Conservation (phyloP, 2,888 invertebrate genomes). For the Aphodius sticticus region DNA sequence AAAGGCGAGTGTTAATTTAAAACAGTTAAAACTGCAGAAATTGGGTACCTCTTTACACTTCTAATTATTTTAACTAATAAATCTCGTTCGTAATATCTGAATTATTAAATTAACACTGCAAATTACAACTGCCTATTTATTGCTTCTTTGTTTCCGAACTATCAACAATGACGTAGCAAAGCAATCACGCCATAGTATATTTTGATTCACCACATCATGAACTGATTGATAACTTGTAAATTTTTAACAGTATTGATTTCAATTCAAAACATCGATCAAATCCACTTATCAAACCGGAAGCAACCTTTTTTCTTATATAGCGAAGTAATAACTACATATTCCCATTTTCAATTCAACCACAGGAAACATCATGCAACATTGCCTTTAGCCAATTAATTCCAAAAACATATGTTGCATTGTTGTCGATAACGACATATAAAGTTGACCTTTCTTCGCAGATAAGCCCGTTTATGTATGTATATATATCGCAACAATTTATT, state of each 20-base stretch:
- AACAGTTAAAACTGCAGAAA: too few species aligned
- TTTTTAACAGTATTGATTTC: too few species aligned
- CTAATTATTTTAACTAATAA: too few species aligned
- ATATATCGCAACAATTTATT: background rate
- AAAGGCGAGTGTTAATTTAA: too few species aligned
- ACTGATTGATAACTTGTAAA: too few species aligned
- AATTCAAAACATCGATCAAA: background rate
- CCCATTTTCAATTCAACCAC: background rate
- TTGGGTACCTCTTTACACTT: too few species aligned
- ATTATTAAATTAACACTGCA: too few species aligned
- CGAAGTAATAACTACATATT: background rate
- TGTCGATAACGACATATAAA: background rate
- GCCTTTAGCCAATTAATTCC: background rate
- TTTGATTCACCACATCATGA: too few species aligned
- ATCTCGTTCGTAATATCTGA: too few species aligned
- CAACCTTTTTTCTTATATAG: background rate
- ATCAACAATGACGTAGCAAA: background rate
- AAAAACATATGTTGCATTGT: background rate
- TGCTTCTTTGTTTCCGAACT: background rate
- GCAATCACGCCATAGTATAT: too few species aligned
- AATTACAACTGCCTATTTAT: too few species aligned
- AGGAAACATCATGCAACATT: background rate
- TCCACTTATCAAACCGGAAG: background rate
- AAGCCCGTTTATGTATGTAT: background rate
- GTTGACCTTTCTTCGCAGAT: background rate